phyloP scores from a whole-genome alignment of 2,113 vertebrate species.

The Egretta garzetta region DNA sequence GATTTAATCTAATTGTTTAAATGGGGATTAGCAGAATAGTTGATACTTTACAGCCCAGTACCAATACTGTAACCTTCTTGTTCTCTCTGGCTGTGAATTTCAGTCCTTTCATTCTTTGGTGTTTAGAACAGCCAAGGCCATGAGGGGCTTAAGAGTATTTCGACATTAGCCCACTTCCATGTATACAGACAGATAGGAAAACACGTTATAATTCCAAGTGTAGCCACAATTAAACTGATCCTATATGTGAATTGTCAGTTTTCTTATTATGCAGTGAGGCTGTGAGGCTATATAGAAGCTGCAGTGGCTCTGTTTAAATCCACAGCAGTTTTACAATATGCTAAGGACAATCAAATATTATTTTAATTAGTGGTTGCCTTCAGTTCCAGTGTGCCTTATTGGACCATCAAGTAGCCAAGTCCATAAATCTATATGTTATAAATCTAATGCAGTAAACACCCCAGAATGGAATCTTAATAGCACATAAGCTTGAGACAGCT shows the following conservation, averaged over 20 bases:
- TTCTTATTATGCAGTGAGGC: background rate
- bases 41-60: background rate
- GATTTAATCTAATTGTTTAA: slow-evolving; percentile 56
- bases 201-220: background rate
- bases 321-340: background rate
- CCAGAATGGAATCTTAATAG: slow-evolving; percentile 56
- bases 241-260: background rate
- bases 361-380: slow-evolving; percentile 49
- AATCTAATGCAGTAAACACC: slow-evolving; percentile 62
- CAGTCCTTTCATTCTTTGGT: slow-evolving; percentile 18
- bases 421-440: slow-evolving; percentile 38
- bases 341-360: background rate
- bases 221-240: background rate
- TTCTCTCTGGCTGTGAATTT: slow-evolving; percentile 41
- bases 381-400: background rate
- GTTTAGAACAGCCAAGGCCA: slow-evolving; percentile 1
- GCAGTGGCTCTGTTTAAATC: background rate
- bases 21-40: slow-evolving; percentile 37
- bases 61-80: slow-evolving; percentile 22
- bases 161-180: background rate
- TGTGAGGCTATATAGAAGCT: background rate
- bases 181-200: background rate
- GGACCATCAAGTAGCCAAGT: background rate
- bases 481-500: slow-evolving; percentile 66
- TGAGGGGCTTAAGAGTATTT: background rate